Evolutionary conservation across 2,113 vertebrate genomes (phyloP).

Genomic region (Colius striatus): DNA sequence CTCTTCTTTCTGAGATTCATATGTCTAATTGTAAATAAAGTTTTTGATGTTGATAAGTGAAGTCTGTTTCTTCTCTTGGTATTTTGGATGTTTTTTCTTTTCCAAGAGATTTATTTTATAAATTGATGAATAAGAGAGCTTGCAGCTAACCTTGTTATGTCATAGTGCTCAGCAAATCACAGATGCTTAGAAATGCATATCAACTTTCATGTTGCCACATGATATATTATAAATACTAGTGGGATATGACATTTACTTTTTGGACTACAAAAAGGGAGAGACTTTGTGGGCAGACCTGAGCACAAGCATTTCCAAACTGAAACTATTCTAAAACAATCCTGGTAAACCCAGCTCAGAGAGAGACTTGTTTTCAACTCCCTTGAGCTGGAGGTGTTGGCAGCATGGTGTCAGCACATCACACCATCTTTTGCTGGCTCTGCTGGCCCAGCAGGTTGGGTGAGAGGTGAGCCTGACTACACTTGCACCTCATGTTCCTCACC

Average conservation of each 20-base stretch:
- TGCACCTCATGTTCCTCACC: accelerated
- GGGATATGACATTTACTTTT: not conserved
- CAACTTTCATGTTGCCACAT: accelerated
- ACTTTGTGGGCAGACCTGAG: not conserved
- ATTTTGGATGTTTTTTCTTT: not conserved
- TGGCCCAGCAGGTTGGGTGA: not conserved
- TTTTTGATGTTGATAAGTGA: not conserved
- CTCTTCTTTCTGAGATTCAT: not conserved
- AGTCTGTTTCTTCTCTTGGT: not conserved
- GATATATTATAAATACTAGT: not conserved
- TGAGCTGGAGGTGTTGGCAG: not conserved
- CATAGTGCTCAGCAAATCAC: not conserved
- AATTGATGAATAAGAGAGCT: not conserved
- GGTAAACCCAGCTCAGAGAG: not conserved
- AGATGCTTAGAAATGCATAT: not conserved
- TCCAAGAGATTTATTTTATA: not conserved
- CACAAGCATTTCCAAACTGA: not conserved
- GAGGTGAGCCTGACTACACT: accelerated
- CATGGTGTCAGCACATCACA: not conserved
- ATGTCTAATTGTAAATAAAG: constrained; percentile 57
- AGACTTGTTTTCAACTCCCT: not conserved
- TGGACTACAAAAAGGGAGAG: not conserved
- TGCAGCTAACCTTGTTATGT: not conserved
- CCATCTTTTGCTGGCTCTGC: not conserved
- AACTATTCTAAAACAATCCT: not conserved